Conservation (phyloP, 2,888 invertebrate genomes). For the Aelia acuminata region DNA sequence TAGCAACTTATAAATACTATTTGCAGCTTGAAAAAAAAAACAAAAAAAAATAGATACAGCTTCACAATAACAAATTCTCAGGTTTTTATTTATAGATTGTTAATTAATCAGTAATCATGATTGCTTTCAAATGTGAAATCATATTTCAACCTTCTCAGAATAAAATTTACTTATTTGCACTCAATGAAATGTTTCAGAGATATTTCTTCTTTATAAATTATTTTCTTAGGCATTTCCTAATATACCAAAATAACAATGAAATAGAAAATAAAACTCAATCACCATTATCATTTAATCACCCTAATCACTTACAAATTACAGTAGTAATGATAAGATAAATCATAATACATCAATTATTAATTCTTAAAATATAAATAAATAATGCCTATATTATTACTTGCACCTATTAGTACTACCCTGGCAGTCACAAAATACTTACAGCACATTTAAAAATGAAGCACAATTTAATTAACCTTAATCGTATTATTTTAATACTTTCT, state of each 20-base stretch:
- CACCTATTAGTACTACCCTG: background rate
- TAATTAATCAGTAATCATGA: no score
- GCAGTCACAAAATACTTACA: background rate
- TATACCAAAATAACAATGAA: background rate
- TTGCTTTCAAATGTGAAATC: background rate
- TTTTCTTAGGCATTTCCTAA: background rate
- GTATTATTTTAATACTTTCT: no score
- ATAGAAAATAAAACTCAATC: background rate
- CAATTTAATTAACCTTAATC: background rate
- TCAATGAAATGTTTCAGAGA: background rate
- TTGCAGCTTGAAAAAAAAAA: no score
- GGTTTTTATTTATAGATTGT: no score
- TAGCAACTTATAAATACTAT: no score
- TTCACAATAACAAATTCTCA: no score
- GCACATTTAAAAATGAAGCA: background rate
- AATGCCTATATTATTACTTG: constrained; percentile 32
- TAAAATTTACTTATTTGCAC: background rate
- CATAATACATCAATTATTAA: background rate
- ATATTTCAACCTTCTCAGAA: background rate
- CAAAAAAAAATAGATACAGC: no score
- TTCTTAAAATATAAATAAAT: background rate
- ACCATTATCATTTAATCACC: background rate
- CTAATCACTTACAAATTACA: background rate
- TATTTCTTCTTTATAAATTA: background rate
- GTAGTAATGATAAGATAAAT: background rate